Percentiles rank a stretch among this genome's conserved stretches.
These are phyloP conservation scores for Microdon myrmicae DNA, from an alignment of 2,888 invertebrate genomes.

Conservation along the genomic window DNA sequence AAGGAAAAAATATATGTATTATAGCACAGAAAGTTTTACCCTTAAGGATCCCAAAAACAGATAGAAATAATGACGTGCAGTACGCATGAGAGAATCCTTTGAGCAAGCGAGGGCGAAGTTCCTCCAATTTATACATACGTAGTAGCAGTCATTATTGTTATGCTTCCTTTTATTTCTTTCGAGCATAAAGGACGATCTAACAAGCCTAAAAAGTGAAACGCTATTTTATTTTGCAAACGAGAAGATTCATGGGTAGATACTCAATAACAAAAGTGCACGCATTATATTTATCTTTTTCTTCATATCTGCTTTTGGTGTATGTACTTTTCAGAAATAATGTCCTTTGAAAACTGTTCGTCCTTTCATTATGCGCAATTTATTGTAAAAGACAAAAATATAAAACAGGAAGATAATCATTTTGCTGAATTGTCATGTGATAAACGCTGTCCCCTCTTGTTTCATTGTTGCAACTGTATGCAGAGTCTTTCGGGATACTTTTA, in stretches of 20 bases:
- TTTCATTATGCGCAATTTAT: slow-evolving; percentile 18
- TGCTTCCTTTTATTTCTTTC: slow-evolving; percentile 39
- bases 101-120: slow-evolving; percentile 51
- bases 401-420: slow-evolving; percentile 27
- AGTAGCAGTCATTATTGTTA: slow-evolving; percentile 26
- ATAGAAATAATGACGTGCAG: slow-evolving; percentile 65
- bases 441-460: no score
- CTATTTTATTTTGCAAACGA: slow-evolving; percentile 25
- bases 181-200: slow-evolving; percentile 52
- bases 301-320: slow-evolving; percentile 13
- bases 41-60: slow-evolving; percentile 51
- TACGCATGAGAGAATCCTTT: slow-evolving; percentile 66
- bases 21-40: slow-evolving; percentile 32
- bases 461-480: no score
- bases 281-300: slow-evolving; percentile 34
- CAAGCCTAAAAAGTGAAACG: slow-evolving; percentile 53
- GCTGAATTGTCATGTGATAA: no score
- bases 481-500: no score
- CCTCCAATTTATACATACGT: not conserved
- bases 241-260: slow-evolving; percentile 32
- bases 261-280: slow-evolving; percentile 22
- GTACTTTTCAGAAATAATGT: not conserved
- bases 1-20: slow-evolving; percentile 18
- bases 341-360: slow-evolving; percentile 4
- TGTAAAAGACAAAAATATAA: slow-evolving; percentile 7